Evolutionary conservation across 2,797 vertebrate species (phyloP).

Genomic region (Falco rusticolus): DNA sequence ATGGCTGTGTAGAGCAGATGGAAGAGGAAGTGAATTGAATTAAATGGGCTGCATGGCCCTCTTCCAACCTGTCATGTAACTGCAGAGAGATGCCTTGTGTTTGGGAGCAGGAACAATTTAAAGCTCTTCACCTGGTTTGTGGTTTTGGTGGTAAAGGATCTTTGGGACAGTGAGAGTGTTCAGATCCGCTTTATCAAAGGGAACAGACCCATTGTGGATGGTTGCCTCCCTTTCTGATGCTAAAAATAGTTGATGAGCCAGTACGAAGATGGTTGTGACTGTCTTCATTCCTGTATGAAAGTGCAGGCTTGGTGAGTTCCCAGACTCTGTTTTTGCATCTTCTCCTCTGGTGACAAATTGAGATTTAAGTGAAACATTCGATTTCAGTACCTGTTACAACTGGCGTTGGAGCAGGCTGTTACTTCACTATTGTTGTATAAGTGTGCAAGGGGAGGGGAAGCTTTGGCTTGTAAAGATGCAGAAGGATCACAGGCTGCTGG

Average conservation of each 20-base stretch:
- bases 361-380: background rate
- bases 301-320: background rate
- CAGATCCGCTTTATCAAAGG: background rate
- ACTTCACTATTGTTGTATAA: background rate
- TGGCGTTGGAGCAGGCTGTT: background rate
- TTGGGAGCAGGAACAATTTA: background rate
- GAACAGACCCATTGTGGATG: background rate
- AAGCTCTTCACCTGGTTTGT: background rate
- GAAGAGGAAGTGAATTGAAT: slow-evolving; percentile 39
- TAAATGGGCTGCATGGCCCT: slow-evolving; percentile 3
- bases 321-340: slow-evolving; percentile 1
- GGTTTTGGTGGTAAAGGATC: background rate
- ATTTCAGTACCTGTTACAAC: background rate
- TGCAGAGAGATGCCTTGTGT: background rate
- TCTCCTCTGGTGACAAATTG: background rate
- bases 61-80: background rate
- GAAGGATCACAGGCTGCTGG: background rate
- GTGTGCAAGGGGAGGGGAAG: background rate
- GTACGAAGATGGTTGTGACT: background rate
- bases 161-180: background rate
- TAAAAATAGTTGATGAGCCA: slow-evolving; percentile 42
- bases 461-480: background rate
- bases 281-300: slow-evolving; percentile 2
- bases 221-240: background rate
- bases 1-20: background rate